A percentile compares a stretch with the other conserved stretches of the same genome.
Conservation (phyloP, 2,113 vertebrate species). For the Loxodonta africana region DNA sequence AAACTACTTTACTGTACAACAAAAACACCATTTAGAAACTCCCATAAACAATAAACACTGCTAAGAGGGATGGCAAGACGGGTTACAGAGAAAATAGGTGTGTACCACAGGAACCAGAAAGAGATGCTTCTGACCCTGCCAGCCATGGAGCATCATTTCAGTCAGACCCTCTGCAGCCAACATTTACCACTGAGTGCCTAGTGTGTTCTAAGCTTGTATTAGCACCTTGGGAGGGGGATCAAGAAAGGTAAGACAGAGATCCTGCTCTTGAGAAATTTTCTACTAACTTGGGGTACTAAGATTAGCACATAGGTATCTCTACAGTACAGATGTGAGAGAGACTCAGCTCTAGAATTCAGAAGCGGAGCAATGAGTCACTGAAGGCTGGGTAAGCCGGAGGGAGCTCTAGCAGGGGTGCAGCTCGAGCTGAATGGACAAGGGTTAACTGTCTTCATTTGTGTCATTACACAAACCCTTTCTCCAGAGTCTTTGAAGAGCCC, state of each 20-base stretch:
- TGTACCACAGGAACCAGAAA: not conserved
- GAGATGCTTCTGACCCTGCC: not conserved
- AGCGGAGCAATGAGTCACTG: not conserved
- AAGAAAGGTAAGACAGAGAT: not conserved
- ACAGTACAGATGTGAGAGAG: not conserved
- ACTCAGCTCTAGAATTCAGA: not conserved
- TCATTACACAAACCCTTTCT: not conserved
- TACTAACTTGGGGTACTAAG: not conserved
- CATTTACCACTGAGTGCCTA: slow-evolving; percentile 3
- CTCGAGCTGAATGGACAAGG: not conserved
- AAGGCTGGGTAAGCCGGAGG: not conserved
- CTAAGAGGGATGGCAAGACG: not conserved
- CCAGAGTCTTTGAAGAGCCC: not conserved
- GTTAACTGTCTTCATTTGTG: not conserved
- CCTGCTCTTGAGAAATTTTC: not conserved
- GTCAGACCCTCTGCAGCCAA: not conserved
- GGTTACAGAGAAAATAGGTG: not conserved
- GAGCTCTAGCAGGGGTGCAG: not conserved
- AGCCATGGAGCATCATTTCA: not conserved
- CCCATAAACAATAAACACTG: not conserved
- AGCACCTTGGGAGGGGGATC: not conserved
- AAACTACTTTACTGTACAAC: not conserved
- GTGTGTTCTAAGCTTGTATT: not conserved
- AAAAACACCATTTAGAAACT: not conserved
- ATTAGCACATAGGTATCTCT: not conserved